phyloP scores from a whole-genome alignment of 1,140 invertebrate genomes.

The Pollicipes pollicipes region DNA sequence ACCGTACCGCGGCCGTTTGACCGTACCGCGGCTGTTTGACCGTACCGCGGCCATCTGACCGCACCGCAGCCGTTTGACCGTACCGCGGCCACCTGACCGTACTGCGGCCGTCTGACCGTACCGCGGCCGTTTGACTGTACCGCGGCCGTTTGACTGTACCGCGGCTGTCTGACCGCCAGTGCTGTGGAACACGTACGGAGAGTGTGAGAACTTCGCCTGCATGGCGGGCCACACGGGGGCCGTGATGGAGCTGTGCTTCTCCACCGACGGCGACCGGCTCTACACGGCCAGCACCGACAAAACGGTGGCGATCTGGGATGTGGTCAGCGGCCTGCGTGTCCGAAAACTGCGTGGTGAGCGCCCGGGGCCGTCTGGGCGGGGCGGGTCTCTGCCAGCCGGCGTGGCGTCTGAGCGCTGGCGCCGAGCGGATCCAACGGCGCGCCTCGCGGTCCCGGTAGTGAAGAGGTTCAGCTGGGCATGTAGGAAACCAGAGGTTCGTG shows the following conservation, averaged over 20 bases:
- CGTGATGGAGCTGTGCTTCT: slow-evolving; percentile 87
- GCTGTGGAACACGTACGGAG: slow-evolving; percentile 93
- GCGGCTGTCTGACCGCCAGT: too few species aligned
- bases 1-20: too few species aligned
- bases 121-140: too few species aligned
- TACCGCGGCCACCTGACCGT: too few species aligned
- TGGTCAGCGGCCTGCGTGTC: slow-evolving; percentile 62
- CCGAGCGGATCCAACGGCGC: slow-evolving; percentile 8
- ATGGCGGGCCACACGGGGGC: slow-evolving; percentile 88
- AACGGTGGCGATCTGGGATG: slow-evolving; percentile 88
- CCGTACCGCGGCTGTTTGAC: too few species aligned
- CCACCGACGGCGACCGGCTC: slow-evolving; percentile 76
- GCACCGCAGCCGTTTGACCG: too few species aligned
- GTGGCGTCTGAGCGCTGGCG: background rate
- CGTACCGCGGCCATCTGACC: too few species aligned
- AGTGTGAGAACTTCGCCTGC: slow-evolving; percentile 90
- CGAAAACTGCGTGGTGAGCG: slow-evolving; percentile 67
- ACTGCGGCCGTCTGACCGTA: too few species aligned
- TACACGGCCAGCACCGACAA: slow-evolving; percentile 88
- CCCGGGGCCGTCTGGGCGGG: slow-evolving; percentile 13
- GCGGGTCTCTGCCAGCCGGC: background rate
- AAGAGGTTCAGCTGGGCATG: too few species aligned
- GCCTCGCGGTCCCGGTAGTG: too few species aligned
- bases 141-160: too few species aligned
- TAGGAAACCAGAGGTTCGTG: too few species aligned